phyloP scores from a whole-genome alignment of 2,888 invertebrate genomes.

The Drosophila paramelanica region DNA sequence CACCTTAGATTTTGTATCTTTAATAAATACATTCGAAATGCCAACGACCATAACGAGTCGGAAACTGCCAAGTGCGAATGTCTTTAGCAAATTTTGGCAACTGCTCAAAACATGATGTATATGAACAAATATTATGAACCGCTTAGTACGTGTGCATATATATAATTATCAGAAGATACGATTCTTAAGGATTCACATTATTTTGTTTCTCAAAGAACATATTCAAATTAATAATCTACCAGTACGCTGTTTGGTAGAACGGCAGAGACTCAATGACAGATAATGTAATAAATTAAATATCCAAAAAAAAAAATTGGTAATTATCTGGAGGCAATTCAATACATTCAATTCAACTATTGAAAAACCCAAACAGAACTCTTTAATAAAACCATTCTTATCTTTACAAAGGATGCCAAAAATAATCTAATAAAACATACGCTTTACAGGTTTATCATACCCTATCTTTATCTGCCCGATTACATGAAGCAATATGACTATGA shows the following conservation, averaged over 20 bases:
- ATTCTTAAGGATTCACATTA: too few species aligned
- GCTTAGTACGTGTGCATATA: background rate
- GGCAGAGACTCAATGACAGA: too few species aligned
- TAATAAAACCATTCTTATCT: conserved; percentile 1
- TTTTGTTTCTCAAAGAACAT: too few species aligned
- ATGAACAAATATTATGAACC: conserved; percentile 18
- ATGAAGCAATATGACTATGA: conserved; percentile 90
- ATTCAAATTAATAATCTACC: too few species aligned
- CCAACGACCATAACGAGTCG: conserved; percentile 28
- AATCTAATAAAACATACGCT: conserved; percentile 1
- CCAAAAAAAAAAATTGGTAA: too few species aligned
- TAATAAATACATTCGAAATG: conserved; percentile 8
- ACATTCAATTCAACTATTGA: too few species aligned
- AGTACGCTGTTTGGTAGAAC: too few species aligned
- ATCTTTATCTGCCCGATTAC: conserved; percentile 96
- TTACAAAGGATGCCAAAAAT: conserved; percentile 7
- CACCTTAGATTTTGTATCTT: conserved; percentile 17
- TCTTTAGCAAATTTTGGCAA: conserved; percentile 52
- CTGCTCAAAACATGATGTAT: conserved; percentile 41
- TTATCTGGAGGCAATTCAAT: too few species aligned
- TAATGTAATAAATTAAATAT: background rate
- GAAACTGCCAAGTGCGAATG: conserved; percentile 41
- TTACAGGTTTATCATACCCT: conserved; percentile 96
- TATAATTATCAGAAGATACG: background rate
- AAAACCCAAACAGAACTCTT: background rate